Percentiles rank a stretch among this genome's conserved stretches.
Evolutionary conservation across 2,888 invertebrate genomes (phyloP).

Genomic region (Pherbina coryleti): DNA sequence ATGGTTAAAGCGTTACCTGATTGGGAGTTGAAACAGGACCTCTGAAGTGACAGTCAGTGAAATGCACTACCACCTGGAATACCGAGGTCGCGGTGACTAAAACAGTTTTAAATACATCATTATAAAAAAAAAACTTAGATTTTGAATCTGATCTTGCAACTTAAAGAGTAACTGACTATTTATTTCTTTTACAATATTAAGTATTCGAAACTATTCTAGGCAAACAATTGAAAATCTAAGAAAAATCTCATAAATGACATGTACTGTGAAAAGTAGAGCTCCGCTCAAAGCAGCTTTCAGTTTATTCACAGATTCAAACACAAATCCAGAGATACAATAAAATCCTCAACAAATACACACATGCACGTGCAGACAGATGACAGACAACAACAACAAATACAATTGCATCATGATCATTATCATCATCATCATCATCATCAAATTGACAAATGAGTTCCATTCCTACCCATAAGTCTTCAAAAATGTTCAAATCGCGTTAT

Average conservation of each 20-base stretch:
- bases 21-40: too few species aligned
- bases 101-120: too few species aligned
- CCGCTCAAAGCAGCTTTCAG: background rate
- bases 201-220: too few species aligned
- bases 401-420: background rate
- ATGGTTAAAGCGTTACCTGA: too few species aligned
- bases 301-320: background rate
- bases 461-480: constrained; percentile 27
- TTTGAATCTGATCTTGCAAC: too few species aligned
- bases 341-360: background rate
- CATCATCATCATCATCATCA: constrained; percentile 25
- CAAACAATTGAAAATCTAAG: background rate
- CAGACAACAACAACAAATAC: background rate
- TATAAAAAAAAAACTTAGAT: too few species aligned
- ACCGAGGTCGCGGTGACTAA: too few species aligned
- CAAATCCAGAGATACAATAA: background rate
- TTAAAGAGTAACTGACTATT: too few species aligned
- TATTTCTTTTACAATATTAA: too few species aligned
- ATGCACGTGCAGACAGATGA: background rate
- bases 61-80: too few species aligned
- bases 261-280: background rate
- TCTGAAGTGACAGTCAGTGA: too few species aligned
- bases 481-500: constrained; percentile 28
- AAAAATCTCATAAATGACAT: background rate
- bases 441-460: constrained; percentile 34